phyloP scores from a whole-genome alignment of 2,113 vertebrate genomes.

The Aegypius monachus region DNA sequence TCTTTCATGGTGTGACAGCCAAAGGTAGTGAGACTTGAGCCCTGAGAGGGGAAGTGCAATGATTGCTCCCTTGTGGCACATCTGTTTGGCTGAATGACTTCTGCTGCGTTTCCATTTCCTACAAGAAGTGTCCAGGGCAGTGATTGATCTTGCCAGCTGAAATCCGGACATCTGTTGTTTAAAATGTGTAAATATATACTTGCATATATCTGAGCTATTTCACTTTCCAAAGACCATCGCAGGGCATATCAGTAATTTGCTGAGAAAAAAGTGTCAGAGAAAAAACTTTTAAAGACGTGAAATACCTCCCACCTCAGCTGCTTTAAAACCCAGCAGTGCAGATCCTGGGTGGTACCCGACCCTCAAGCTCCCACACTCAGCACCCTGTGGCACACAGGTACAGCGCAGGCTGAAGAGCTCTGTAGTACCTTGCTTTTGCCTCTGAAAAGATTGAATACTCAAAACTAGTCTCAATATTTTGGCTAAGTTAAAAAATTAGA shows the following conservation, averaged over 20 bases:
- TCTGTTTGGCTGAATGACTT: neutral
- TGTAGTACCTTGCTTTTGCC: neutral
- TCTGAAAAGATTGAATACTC: neutral
- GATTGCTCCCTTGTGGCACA: neutral
- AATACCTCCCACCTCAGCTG: neutral
- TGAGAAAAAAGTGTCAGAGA: neutral
- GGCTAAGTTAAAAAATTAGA: neutral
- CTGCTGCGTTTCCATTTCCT: neutral
- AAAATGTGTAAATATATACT: neutral
- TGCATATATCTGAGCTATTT: neutral
- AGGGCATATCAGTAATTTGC: neutral
- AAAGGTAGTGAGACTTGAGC: neutral
- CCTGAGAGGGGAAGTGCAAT: neutral
- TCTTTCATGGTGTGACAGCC: neutral
- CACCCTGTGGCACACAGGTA: neutral
- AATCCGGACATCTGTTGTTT: neutral
- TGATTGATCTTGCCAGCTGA: neutral
- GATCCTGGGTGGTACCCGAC: neutral
- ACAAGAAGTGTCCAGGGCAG: neutral
- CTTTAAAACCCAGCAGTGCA: neutral
- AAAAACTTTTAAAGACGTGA: neutral
- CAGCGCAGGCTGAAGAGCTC: neutral
- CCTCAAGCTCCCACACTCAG: neutral
- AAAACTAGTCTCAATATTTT: neutral
- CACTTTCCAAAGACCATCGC: neutral